Evolutionary conservation across 2,797 vertebrate genomes (phyloP), one percentile per base, ranked within the genome.

Genomic region (Platyrinchus mystaceus): DNA sequence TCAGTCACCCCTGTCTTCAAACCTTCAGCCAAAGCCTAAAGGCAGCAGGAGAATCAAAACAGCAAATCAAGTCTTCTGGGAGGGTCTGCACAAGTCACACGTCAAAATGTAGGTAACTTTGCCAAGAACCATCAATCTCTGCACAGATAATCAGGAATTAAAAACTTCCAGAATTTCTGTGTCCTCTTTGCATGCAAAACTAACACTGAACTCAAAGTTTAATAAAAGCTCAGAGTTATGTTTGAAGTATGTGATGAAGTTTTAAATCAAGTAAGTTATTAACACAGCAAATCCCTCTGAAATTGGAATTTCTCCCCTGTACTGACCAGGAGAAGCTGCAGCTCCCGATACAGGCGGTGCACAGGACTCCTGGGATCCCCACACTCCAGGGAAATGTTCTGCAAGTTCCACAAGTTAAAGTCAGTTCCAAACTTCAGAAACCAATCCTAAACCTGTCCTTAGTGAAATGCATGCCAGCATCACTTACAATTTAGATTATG

Each of bases 271-370:
- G 16, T 5, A 32, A 37, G 24, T 75, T 26, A 36, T 55, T 27
- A 53, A 47, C 22, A 82, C 14, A 39, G n/a, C n/a, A 70, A 76
- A 52, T 22, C 37, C 36, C 11, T 2, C 23, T 50, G n/a, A 71
- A 71, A 14, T 2, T 23, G 17, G 24, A 87, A 63, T 93, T 84
- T 37, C 16, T 71, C 5, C 41, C 26, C 36, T 43, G 64, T 95
- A 98, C 98, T 97, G 95, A 99, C 99, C 95, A 98, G 97, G 53
- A 99, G 98, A 97, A 99, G 99, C 96, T 98, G 98, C 75, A 99
- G 97, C 74, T 99, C 99, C 95, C 95, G 98, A 95, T 98, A 98
- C n/a, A 99, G 98, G 74, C 98, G 97, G 94, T 97, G 99, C 85
- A 99, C 97, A 28, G 99, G 98, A 93, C 99, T 99, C 85, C 98